These are phyloP conservation scores for Catalaphyllia jardinei DNA, from an alignment of 64 coral and sea anemone species.

Conservation along the genomic window DNA sequence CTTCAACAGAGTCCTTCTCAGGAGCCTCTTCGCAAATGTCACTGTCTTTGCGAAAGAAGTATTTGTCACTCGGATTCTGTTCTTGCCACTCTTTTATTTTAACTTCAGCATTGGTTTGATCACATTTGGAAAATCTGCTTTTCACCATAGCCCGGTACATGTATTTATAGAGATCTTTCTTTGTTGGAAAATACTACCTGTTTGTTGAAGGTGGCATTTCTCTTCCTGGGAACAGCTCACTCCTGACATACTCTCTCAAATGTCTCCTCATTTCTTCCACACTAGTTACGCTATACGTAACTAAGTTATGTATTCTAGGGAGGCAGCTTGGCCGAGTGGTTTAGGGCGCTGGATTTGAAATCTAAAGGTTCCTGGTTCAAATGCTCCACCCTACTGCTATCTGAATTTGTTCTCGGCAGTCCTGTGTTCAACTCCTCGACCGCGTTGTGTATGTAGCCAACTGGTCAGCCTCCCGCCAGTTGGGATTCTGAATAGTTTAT, in stretches of 20 bases:
- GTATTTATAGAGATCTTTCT: slow-evolving; percentile 59
- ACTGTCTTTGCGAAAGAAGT: slow-evolving; percentile 48
- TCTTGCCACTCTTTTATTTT: slow-evolving; percentile 60
- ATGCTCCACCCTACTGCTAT: no score
- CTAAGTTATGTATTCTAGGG: slow-evolving; percentile 62
- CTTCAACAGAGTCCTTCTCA: slow-evolving; percentile 35
- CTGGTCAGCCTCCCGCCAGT: no score
- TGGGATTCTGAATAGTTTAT: no score
- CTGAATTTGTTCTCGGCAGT: no score
- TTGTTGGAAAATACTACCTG: slow-evolving; percentile 46
- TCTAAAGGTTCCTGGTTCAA: no score
- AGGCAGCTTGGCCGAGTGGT: no score
- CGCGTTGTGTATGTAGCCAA: no score
- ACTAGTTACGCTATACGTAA: background rate
- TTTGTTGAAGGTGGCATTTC: slow-evolving; percentile 45
- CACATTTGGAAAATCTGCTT: slow-evolving; percentile 75
- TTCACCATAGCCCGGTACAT: slow-evolving; percentile 57
- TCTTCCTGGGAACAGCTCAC: slow-evolving; percentile 49
- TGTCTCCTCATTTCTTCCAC: slow-evolving; percentile 69
- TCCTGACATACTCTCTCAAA: slow-evolving; percentile 50
- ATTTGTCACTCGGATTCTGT: slow-evolving; percentile 59
- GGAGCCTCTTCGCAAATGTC: background rate
- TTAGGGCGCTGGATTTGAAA: no score
- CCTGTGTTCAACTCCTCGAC: no score
- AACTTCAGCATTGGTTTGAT: slow-evolving; percentile 63